Evolutionary conservation across 2,113 vertebrate genomes (phyloP).

Genomic region (Corapipo altera): DNA sequence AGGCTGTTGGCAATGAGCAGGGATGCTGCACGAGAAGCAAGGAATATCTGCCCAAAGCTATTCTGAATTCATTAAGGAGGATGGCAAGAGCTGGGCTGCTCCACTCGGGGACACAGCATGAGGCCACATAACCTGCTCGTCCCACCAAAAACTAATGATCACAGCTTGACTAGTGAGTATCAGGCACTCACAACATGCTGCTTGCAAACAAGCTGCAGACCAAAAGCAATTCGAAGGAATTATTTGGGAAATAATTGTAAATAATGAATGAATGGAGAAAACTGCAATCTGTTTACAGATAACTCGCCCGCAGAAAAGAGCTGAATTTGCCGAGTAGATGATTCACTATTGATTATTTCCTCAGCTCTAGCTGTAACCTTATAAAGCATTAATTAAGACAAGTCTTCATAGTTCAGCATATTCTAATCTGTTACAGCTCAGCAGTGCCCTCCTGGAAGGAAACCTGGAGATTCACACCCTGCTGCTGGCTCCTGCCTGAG

Average conservation of each 20-base stretch:
- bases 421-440: conserved; percentile 22
- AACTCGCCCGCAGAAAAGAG: conserved; percentile 23
- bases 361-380: conserved; percentile 43
- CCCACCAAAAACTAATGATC: background rate
- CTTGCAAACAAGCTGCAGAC: conserved; percentile 48
- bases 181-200: background rate
- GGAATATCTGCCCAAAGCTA: background rate
- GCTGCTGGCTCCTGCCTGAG: background rate
- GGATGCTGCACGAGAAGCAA: background rate
- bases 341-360: conserved; percentile 65
- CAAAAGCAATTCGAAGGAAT: conserved; percentile 18
- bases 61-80: background rate
- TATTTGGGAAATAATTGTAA: conserved; percentile 68
- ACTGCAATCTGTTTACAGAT: conserved; percentile 56
- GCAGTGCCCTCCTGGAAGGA: background rate
- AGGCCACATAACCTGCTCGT: background rate
- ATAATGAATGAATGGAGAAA: conserved; percentile 51
- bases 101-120: background rate
- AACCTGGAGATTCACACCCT: background rate
- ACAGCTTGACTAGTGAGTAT: background rate
- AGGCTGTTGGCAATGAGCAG: background rate
- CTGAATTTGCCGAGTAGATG: conserved; percentile 51
- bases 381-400: conserved; percentile 66
- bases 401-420: conserved; percentile 47
- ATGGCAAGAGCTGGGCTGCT: background rate